A percentile compares a stretch with the other conserved stretches of the same genome.
phyloP scores from a whole-genome alignment of 2,797 vertebrate genomes.

The Urosaurus nigricauda region DNA sequence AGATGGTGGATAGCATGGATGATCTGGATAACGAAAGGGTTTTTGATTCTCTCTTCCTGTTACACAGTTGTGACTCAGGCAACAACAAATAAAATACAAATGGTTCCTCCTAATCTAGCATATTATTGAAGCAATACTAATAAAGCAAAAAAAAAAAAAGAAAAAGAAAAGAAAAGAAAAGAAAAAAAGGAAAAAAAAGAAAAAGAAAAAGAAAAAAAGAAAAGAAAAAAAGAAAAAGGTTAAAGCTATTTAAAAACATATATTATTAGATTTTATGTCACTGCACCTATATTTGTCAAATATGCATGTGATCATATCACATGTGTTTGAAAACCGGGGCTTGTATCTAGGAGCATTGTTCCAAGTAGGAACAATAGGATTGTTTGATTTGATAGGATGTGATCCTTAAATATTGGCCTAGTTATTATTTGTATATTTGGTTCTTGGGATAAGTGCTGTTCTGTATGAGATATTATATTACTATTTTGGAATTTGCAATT shows the following conservation, averaged over 20 bases:
- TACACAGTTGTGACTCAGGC: not conserved
- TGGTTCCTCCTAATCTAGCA: slow-evolving; percentile 14
- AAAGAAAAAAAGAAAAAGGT: not conserved
- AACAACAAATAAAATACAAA: slow-evolving; percentile 44
- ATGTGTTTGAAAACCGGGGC: not conserved
- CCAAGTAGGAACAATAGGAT: no score
- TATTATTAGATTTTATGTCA: not conserved
- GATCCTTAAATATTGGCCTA: no score
- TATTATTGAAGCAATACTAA: not conserved
- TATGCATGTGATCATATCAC: not conserved
- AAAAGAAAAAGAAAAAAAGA: not conserved
- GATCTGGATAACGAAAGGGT: slow-evolving; percentile 47
- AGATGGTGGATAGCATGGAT: slow-evolving; percentile 48
- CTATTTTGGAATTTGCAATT: no score
- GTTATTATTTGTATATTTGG: no score
- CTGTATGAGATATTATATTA: no score
- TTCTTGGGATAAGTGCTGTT: no score
- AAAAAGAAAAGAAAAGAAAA: not conserved
- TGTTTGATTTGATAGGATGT: no score
- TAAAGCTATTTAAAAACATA: not conserved
- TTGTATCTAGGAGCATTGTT: not conserved
- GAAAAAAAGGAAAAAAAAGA: not conserved
- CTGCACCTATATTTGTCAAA: not conserved
- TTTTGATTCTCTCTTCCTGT: not conserved
- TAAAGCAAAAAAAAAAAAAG: not conserved